Evolutionary conservation across 2,797 vertebrate genomes (phyloP).

Genomic region (Synaphobranchus kaupii): DNA sequence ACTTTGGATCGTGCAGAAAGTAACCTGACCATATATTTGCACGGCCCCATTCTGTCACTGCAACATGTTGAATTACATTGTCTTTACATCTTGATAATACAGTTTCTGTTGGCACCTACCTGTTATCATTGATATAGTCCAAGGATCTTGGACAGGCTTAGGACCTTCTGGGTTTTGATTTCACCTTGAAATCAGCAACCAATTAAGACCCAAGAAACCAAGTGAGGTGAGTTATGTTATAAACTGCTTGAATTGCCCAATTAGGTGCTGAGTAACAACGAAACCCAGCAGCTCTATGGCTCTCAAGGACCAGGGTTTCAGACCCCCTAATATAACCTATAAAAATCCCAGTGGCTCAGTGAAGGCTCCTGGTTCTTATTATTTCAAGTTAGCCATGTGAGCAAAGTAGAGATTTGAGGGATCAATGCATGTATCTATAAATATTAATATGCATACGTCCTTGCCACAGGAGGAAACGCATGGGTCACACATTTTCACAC

Average conservation of each 20-base stretch:
- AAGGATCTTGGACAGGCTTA: background rate
- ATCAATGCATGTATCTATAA: conserved; percentile 47
- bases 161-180: background rate
- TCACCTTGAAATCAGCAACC: background rate
- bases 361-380: conserved; percentile 42
- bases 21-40: too few relatives aligned
- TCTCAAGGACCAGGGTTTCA: background rate
- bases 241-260: background rate
- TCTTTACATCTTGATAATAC: background rate
- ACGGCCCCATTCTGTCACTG: too few relatives aligned
- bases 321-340: background rate
- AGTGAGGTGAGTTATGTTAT: background rate
- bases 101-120: background rate
- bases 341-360: conserved; percentile 28
- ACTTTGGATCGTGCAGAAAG: too few relatives aligned
- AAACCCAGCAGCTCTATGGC: background rate
- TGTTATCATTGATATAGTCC: background rate
- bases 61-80: background rate
- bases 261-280: background rate
- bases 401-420: conserved; percentile 36
- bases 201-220: background rate
- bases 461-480: background rate
- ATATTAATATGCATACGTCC: conserved; percentile 48
- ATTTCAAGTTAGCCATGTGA: conserved; percentile 52
- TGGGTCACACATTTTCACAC: conserved; percentile 9